Evolutionary conservation across 1,140 invertebrate genomes (phyloP).

Genomic region (Dendroctonus ponderosae): DNA sequence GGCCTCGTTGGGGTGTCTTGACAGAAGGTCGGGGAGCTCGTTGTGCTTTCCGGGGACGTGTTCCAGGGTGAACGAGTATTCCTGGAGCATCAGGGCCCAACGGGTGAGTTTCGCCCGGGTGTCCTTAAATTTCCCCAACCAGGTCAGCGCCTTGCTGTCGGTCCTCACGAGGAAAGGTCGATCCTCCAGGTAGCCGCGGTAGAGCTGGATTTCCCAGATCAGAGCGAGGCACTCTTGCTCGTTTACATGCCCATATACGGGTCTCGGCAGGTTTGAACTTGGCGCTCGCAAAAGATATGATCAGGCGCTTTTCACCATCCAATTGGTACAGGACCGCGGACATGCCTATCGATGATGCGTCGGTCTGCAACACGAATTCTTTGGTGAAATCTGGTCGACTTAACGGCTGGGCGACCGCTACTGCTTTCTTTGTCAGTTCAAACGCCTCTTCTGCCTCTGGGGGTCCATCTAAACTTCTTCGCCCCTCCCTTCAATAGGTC

Average conservation of each 20-base stretch:
- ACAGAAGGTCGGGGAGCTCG: constrained; percentile 37
- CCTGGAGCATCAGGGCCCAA: constrained; percentile 40
- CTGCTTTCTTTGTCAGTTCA: constrained; percentile 38
- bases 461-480: constrained; percentile 6
- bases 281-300: constrained; percentile 30
- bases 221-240: constrained; percentile 53
- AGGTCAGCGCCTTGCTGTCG: constrained; percentile 32
- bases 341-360: constrained; percentile 38
- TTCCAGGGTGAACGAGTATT: constrained; percentile 35
- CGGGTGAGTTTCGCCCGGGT: constrained; percentile 40
- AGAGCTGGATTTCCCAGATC: constrained; percentile 49
- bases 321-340: constrained; percentile 42
- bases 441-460: constrained; percentile 29
- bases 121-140: constrained; percentile 39
- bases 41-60: constrained; percentile 39
- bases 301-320: constrained; percentile 5
- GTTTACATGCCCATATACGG: constrained; percentile 33
- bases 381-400: constrained; percentile 36
- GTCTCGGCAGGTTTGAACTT: constrained; percentile 14
- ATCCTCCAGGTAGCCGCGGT: constrained; percentile 43
- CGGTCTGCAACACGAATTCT: constrained; percentile 45
- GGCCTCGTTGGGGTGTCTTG: constrained; percentile 8
- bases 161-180: constrained; percentile 22
- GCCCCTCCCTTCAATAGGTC: constrained; percentile 27
- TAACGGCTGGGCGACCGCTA: constrained; percentile 34